These are phyloP conservation scores for Calonectris borealis DNA, from an alignment of 2,113 vertebrate genomes.

Conservation along the genomic window DNA sequence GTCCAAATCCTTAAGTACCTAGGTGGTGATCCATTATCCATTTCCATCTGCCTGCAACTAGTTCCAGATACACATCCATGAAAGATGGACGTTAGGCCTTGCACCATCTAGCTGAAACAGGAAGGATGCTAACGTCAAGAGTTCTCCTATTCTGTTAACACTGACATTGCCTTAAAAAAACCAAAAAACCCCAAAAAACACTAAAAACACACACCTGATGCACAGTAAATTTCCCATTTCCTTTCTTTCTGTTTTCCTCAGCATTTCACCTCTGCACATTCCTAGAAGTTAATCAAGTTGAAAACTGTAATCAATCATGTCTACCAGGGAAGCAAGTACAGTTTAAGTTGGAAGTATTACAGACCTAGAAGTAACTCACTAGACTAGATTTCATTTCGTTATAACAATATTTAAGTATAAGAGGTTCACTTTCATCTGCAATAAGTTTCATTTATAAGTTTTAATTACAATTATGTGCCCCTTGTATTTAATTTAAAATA, in stretches of 20 bases:
- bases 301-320: constrained; percentile 51
- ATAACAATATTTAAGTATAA: constrained; percentile 19
- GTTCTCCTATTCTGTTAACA: background rate
- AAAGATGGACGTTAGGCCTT: background rate
- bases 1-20: background rate
- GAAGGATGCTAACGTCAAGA: background rate
- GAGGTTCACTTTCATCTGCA: background rate
- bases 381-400: constrained; percentile 12
- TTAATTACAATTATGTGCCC: background rate
- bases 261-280: constrained; percentile 27
- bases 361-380: background rate
- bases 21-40: background rate
- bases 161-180: background rate
- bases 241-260: constrained; percentile 18
- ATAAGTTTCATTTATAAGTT: background rate
- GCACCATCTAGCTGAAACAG: background rate
- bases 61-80: background rate
- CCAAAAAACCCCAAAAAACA: too few relatives aligned
- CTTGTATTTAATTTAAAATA: background rate
- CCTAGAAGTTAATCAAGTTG: constrained; percentile 57
- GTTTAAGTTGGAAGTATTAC: constrained; percentile 15
- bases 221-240: background rate
- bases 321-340: constrained; percentile 11
- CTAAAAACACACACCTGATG: background rate
- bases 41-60: background rate